phyloP scores from a whole-genome alignment of 2,888 invertebrate genomes.

The Mantis religiosa region DNA sequence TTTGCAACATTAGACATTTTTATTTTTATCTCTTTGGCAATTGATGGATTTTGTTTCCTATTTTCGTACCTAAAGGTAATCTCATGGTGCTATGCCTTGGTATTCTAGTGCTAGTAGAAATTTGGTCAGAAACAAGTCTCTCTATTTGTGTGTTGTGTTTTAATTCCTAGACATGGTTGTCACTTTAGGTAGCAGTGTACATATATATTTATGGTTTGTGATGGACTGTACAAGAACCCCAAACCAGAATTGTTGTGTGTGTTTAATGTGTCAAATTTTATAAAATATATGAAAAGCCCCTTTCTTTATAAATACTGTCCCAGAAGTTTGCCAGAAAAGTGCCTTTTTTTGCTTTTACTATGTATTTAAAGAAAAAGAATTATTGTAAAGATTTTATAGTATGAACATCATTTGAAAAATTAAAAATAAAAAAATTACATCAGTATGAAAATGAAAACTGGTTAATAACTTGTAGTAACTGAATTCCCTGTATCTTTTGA shows the following conservation, averaged over 20 bases:
- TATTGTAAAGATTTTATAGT: constrained; percentile 23
- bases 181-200: constrained; percentile 7
- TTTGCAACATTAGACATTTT: not conserved
- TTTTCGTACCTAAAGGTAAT: not conserved
- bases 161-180: constrained; percentile 12
- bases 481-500: not conserved
- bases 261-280: constrained; percentile 8
- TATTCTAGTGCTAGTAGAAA: not conserved
- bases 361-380: constrained; percentile 17
- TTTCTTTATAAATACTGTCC: not conserved
- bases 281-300: not conserved
- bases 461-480: not conserved
- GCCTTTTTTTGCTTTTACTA: constrained; percentile 24
- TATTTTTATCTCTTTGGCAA: not conserved
- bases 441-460: not conserved
- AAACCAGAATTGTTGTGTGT: not conserved
- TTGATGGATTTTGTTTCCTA: not conserved
- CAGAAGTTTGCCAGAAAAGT: constrained; percentile 18
- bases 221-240: not conserved
- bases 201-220: constrained; percentile 17
- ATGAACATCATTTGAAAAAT: constrained; percentile 24
- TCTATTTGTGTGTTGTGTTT: constrained; percentile 14
- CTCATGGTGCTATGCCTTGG: not conserved
- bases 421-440: constrained; percentile 20
- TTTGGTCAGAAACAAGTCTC: not conserved